A percentile compares a stretch with the other conserved stretches of the same genome.
Evolutionary conservation across 1,140 invertebrate genomes (phyloP).

Genomic region (Amphibalanus amphitrite): DNA sequence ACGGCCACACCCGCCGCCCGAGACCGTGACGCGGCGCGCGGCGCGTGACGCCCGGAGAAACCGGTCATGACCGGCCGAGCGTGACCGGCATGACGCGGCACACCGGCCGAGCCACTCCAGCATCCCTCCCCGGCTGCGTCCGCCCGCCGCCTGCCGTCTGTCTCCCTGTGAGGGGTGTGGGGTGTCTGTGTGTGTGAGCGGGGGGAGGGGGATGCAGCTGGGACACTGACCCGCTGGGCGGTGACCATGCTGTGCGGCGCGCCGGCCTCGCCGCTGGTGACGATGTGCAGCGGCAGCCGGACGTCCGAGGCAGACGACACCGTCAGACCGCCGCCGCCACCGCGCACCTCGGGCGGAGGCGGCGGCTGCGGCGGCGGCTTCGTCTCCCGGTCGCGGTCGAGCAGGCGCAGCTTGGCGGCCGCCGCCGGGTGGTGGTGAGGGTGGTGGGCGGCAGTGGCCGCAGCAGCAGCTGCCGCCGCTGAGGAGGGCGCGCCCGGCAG

Average conservation of each 20-base stretch:
- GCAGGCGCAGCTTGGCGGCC: background rate
- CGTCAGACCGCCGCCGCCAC: no score
- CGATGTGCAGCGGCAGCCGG: conserved; percentile 2
- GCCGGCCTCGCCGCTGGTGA: background rate
- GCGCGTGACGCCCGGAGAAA: no score
- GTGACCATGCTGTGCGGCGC: background rate
- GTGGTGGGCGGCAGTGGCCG: no score
- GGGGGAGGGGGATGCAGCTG: background rate
- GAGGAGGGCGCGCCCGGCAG: no score
- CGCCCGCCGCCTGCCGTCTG: no score
- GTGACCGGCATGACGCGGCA: no score
- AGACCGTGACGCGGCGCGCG: no score
- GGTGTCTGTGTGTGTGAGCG: background rate
- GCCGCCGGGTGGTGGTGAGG: no score
- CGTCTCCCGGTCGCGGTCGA: background rate
- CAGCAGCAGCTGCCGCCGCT: no score
- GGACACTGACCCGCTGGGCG: background rate
- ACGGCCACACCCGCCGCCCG: no score
- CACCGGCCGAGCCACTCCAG: background rate
- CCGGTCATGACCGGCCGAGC: no score
- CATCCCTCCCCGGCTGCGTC: background rate
- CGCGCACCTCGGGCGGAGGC: background rate
- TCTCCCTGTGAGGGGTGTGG: background rate
- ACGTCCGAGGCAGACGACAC: background rate
- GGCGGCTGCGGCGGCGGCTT: background rate